Evolutionary conservation across 2,888 invertebrate genomes (phyloP).

Genomic region (Ormyrus pomaceus): DNA sequence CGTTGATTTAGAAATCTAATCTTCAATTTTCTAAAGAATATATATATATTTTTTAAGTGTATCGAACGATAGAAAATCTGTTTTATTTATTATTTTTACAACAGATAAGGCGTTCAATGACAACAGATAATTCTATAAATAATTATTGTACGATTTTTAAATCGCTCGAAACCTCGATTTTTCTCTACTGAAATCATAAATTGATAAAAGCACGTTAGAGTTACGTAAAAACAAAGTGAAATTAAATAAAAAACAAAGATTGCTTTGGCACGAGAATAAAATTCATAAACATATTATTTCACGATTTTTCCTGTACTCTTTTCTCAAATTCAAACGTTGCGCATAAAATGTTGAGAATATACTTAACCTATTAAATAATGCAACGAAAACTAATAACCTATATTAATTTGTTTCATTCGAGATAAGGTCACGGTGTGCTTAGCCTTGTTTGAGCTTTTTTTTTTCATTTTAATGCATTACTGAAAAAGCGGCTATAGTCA

Average conservation of each 20-base stretch:
- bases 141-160: background rate
- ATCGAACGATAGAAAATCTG: background rate
- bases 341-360: no score
- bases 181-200: no score
- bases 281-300: no score
- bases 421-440: slow-evolving; percentile 11
- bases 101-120: slow-evolving; percentile 9
- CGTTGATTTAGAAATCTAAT: no score
- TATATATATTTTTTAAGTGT: background rate
- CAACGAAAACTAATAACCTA: background rate
- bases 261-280: no score
- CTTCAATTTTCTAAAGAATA: no score
- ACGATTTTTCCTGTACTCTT: no score
- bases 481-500: slow-evolving; percentile 20
- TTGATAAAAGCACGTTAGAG: no score
- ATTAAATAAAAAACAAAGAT: no score
- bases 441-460: slow-evolving; percentile 23
- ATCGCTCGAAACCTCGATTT: background rate
- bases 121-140: slow-evolving; percentile 12
- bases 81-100: slow-evolving; percentile 1
- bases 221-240: no score
- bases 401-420: slow-evolving; percentile 19
- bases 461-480: background rate
- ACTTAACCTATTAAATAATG: no score
- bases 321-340: no score